These are phyloP conservation scores for Dynastes hyllus DNA, from an alignment of 2,888 invertebrate genomes.

Conservation along the genomic window DNA sequence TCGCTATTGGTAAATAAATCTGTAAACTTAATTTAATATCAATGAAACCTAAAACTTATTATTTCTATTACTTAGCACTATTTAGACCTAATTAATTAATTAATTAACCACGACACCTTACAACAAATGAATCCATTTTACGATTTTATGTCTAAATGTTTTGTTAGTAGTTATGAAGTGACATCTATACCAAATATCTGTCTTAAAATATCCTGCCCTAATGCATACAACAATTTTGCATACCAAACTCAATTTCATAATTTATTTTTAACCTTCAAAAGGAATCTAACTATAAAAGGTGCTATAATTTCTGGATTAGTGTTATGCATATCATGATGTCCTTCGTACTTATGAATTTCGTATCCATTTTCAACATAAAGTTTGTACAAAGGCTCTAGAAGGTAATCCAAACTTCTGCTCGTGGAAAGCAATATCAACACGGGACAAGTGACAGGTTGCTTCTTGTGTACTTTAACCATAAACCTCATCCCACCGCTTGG, in stretches of 20 bases:
- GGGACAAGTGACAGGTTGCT: conserved; percentile 41
- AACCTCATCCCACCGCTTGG: conserved; percentile 29
- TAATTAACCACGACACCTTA: too few species aligned
- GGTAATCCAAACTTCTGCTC: conserved; percentile 15
- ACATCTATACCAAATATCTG: neutral
- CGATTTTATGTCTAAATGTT: too few species aligned
- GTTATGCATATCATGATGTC: conserved; percentile 50
- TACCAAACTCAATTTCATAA: conserved; percentile 14
- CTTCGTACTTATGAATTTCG: conserved; percentile 48
- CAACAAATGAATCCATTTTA: too few species aligned
- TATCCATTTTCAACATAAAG: conserved; percentile 44
- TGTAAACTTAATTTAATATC: too few species aligned
- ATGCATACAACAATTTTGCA: neutral
- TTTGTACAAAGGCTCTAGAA: conserved; percentile 34
- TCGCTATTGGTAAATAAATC: too few species aligned
- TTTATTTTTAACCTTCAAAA: conserved; percentile 42
- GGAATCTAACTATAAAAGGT: conserved; percentile 45
- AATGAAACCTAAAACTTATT: too few species aligned
- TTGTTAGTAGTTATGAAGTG: too few species aligned
- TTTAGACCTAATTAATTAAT: too few species aligned
- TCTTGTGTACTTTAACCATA: conserved; percentile 29
- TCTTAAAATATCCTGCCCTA: neutral
- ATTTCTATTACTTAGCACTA: too few species aligned
- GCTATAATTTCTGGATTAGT: conserved; percentile 50
- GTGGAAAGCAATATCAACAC: conserved; percentile 46